phyloP scores from a whole-genome alignment of 2,888 invertebrate species.

The Portevinia maculata region DNA sequence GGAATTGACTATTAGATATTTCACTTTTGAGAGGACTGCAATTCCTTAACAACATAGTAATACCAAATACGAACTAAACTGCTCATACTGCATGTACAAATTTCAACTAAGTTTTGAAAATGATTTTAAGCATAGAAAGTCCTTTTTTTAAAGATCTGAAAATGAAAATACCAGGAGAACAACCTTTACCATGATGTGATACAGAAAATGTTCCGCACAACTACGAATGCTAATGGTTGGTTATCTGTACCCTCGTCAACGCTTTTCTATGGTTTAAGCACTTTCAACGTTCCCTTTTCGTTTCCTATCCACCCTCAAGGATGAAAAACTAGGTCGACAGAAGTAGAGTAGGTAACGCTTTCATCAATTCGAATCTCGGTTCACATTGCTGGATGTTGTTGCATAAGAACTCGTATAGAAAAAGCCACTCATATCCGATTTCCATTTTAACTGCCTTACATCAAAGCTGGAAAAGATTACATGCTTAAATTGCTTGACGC shows the following conservation, averaged over 20 bases:
- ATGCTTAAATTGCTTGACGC: background rate
- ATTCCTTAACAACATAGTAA: too few species aligned
- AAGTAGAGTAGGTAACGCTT: conserved; percentile 24
- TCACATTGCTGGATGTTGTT: background rate
- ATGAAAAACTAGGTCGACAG: conserved; percentile 60
- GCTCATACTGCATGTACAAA: too few species aligned
- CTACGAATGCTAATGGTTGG: background rate
- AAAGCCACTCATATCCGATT: too few species aligned
- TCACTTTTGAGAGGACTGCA: too few species aligned
- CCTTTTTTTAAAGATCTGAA: too few species aligned
- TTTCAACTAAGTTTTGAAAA: too few species aligned
- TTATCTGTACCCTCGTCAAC: background rate
- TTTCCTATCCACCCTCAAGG: conserved; percentile 24
- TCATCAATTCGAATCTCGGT: background rate
- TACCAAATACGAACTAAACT: too few species aligned
- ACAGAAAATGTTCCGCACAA: too few species aligned
- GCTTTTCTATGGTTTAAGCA: background rate
- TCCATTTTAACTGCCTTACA: background rate
- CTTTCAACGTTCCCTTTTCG: conserved; percentile 19
- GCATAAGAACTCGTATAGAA: background rate
- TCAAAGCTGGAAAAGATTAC: background rate
- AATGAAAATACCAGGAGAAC: too few species aligned
- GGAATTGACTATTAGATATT: too few species aligned
- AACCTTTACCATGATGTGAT: too few species aligned
- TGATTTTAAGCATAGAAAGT: too few species aligned